Evolutionary conservation across 2,888 invertebrate genomes (phyloP), one percentile per base, ranked within the genome.

Genomic region (Chrysina gloriosa): DNA sequence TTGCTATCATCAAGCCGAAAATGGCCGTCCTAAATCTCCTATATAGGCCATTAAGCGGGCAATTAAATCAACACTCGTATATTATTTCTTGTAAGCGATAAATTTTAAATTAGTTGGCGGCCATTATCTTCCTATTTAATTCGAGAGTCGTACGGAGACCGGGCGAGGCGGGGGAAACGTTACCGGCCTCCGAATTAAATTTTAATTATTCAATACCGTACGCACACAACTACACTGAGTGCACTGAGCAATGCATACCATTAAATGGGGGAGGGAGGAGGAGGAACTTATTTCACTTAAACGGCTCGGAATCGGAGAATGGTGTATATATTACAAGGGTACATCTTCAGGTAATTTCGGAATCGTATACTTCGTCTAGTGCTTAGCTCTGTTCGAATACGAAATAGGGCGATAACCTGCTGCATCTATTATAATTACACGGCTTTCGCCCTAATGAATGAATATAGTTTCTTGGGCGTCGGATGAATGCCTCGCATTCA

Each of bases 21-120:
- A 66, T 66, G 45, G 56, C 42, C 58, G 34, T 48, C 48, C 31
- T 58, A 66, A 66, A 66, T 66, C 66, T 66, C 56, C 47, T 58
- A 66, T 66, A 66, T 56, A 36, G 56, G 58, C 66, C 50, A 66
- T 66, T 66, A 66, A 64, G 58, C 48, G 45, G 48, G 58, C 66
- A 66, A 66, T 66, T 66, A 66, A 66, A 56, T 58, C 27, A 47
- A 56, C 31, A 45, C 56, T 27, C 56, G 66, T 66, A 66, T 58
- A 48, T 66, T 56, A 56, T 58, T 47, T 42, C 58, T 47, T 56
- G 66, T 56, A 56, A 31, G 25, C 56, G 56, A 56, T 66, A 66
- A 66, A 58, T 66, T 66, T 45, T 66, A 56, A 66, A 66, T 66
- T 56, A 66, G 65, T 66, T 66, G 48, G 48, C 47, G 29, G 48